Evolutionary conservation across 1,140 invertebrate species (phyloP), one percentile per base, ranked within the genome.

Genomic region (Apis florea): DNA sequence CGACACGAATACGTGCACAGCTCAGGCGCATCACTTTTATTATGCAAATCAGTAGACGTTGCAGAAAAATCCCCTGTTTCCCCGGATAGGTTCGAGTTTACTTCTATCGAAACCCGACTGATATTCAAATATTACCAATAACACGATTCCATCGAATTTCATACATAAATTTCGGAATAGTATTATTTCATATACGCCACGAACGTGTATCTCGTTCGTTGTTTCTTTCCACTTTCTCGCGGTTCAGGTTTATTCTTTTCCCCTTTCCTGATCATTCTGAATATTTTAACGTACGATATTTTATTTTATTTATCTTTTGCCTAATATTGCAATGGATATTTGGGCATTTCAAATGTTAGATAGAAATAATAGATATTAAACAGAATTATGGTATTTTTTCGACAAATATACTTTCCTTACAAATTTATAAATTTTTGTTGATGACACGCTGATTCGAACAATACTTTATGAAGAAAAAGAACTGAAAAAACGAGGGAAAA

Each of bases 81-180:
- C n/a, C 13, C 58, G n/a, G 40, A 40, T 63, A 61, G 31, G 31
- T 61, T 21, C 56, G 40, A n/a, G 54, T 49, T 47, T 21, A 17
- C 17, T 40, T 26, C 26, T 56, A 47, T 12, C 9, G 58, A 74
- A 26, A 51, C 24, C 17, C 47, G 40, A 63, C n/a, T 24, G 40
- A 63, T 63, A 74, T 74, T 74, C 72, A 74, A 74, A 74, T 74
- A 59, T 51, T 74, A 40, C 12, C 47, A 74, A 51, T 74, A 61
- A 61, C 58, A 61, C 12, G 12, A n/a, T 61, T 61, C n/a, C 58
- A 61, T n/a, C 63, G 56, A 61, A 74, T 74, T 51, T 74, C 56
- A 49, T 47, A 31, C n/a, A 63, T 21, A 49, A n/a, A 49, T 26
- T 31, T 59, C 71, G 40, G 21, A 11, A n/a, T 40, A 15, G 21